Evolutionary conservation across 2,113 vertebrate genomes (phyloP), one percentile per base, ranked within the genome.

Genomic region (Benitochromis conjunctus): DNA sequence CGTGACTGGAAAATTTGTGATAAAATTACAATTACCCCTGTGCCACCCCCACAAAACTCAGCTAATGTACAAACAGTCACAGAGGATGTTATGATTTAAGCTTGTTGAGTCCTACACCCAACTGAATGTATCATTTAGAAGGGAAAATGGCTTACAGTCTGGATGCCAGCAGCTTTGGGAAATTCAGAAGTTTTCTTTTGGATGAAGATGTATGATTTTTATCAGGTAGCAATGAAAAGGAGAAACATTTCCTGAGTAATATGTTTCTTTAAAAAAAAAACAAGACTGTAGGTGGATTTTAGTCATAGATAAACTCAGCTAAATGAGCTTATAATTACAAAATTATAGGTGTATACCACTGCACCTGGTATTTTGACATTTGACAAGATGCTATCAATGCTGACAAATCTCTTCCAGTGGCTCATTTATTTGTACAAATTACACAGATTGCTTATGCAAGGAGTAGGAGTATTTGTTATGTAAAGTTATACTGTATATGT

Each of bases 271-370:
- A 16, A 76, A 85, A 81, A 90, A 7, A 1, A 6, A 93, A 10
- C 82, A 90, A 58, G 77, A 74, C 83, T 83, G 88, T 87, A 71
- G 90, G 89, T 41, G 81, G 87, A 91, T 92, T 92, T 92, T 85
- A 88, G 89, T 91, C 91, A 90, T 88, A 90, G 79, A 89, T 88
- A 85, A 85, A 91, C 84, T 85, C 79, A 57, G 60, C 74, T 85
- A 94, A 94, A 91, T 85, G 80, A 88, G 85, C 54, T 94, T 92
- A 82, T 91, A 94, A 92, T 94, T 89, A 90, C 76, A 5, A 91
- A 94, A 94, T 94, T 95, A 92, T 92, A 93, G 92, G 92, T 91
- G 92, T 92, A 92, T 91, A 83, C 91, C 85, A 80, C 51, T 90
- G 90, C 90, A 94, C 92, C 89, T 94, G 93, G 91, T 90, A 87